Evolutionary conservation across 2,113 vertebrate species (phyloP).

Genomic region (Rhinoptilus africanus): DNA sequence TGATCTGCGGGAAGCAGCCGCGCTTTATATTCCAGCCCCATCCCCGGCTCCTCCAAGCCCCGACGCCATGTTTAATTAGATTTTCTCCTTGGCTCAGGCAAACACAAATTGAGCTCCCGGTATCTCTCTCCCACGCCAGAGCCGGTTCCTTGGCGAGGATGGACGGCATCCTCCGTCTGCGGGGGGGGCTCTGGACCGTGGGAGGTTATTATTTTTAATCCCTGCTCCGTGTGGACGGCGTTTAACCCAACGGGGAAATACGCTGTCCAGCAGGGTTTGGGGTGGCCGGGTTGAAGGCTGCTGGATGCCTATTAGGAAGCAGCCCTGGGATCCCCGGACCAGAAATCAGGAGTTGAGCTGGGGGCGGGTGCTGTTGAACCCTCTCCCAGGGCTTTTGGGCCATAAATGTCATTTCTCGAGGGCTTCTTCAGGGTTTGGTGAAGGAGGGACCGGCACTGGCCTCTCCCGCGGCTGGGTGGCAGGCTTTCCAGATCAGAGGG

Average conservation of each 20-base stretch:
- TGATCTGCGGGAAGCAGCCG: conserved; percentile 71
- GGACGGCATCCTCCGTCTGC: conserved; percentile 3
- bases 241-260: not conserved
- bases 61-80: conserved; percentile 78
- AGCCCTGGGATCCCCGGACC: not conserved
- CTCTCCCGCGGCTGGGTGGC: not conserved
- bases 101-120: conserved; percentile 72
- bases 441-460: fast-evolving
- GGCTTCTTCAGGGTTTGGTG: not conserved
- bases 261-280: fast-evolving
- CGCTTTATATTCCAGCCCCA: conserved; percentile 76
- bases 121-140: conserved; percentile 38
- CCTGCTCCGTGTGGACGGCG: not conserved
- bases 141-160: conserved; percentile 19
- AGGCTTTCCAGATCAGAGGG: not conserved
- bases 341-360: not conserved
- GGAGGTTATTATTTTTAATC: not conserved
- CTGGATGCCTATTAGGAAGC: not conserved
- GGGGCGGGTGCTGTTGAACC: not conserved
- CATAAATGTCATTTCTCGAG: not conserved
- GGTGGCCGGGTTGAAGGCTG: not conserved
- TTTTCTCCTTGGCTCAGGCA: conserved; percentile 74
- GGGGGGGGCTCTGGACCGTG: too few species aligned
- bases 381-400: not conserved
- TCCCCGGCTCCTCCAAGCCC: conserved; percentile 70